Conservation (phyloP, 2,113 vertebrate species). For the Phaethon lepturus region DNA sequence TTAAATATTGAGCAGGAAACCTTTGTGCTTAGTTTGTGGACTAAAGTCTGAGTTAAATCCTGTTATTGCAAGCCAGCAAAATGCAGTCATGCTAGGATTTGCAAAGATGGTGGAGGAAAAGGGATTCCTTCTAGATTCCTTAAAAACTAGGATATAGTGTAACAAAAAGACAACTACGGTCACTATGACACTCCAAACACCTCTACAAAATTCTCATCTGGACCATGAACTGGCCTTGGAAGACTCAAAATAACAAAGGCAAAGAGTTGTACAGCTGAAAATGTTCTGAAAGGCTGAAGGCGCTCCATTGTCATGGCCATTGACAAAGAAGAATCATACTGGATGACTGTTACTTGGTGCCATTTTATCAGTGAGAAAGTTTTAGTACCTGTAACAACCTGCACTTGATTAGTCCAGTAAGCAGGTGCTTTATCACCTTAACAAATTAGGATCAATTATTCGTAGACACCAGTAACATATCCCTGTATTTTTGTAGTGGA, state of each 20-base stretch:
- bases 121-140: background rate
- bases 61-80: background rate
- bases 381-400: background rate
- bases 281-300: background rate
- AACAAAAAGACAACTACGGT: background rate
- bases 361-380: background rate
- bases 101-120: background rate
- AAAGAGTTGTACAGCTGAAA: background rate
- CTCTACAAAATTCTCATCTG: background rate
- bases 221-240: background rate
- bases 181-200: background rate
- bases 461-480: background rate
- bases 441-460: background rate
- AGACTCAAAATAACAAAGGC: background rate
- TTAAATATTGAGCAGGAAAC: background rate
- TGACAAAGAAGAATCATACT: background rate
- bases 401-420: background rate
- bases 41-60: background rate
- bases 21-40: background rate
- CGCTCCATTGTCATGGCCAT: fast-evolving
- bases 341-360: background rate
- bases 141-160: background rate
- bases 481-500: background rate
- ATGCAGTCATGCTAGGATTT: background rate
- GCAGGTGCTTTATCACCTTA: background rate